These are phyloP conservation scores for Torymus tubicola DNA, from an alignment of 2,888 invertebrate species.

Conservation along the genomic window DNA sequence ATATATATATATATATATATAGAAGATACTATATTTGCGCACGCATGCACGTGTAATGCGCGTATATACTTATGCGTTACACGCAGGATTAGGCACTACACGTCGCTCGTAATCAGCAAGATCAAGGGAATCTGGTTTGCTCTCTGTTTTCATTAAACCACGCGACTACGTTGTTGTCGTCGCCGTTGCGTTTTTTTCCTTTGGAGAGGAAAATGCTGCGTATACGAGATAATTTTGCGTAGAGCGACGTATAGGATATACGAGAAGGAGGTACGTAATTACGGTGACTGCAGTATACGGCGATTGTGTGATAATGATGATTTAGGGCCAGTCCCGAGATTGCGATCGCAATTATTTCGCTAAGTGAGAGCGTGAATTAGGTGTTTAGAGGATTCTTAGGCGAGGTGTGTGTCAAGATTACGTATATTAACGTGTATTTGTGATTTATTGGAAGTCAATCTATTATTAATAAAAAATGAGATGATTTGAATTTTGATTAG, in stretches of 20 bases:
- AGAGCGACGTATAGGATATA: no score
- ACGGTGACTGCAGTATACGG: not conserved
- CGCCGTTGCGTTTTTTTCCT: not conserved
- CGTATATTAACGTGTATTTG: no score
- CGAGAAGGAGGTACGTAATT: not conserved
- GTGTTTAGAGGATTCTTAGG: no score
- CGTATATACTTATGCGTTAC: no score
- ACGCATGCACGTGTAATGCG: not conserved
- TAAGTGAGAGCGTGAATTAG: not conserved
- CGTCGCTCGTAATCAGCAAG: constrained; percentile 59
- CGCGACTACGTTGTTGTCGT: not conserved
- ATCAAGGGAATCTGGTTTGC: constrained; percentile 71
- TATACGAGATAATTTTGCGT: not conserved
- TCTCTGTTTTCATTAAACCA: constrained; percentile 25
- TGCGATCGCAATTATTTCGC: not conserved
- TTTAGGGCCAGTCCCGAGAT: not conserved
- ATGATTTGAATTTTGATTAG: no score
- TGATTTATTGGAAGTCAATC: no score
- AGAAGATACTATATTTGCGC: not conserved
- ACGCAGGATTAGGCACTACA: not conserved
- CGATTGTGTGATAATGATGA: constrained; percentile 26
- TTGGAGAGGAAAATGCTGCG: not conserved
- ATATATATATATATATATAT: no score
- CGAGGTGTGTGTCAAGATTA: no score
- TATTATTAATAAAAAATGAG: no score